These are phyloP conservation scores for Hirtodrosophila trivittata DNA, from an alignment of 2,888 invertebrate species.

Conservation along the genomic window DNA sequence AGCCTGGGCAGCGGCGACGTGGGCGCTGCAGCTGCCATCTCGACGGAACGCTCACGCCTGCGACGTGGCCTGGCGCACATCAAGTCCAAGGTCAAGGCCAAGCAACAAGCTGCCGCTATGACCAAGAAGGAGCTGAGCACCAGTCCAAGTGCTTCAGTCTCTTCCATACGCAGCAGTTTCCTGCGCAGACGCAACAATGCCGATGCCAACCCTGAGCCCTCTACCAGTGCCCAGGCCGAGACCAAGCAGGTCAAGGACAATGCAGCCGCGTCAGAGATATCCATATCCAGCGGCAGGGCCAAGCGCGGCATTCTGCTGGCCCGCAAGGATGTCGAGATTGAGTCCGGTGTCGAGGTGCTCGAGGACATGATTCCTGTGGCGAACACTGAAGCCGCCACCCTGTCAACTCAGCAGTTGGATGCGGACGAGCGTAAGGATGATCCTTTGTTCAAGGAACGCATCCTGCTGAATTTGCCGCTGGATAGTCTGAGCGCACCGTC, in stretches of 20 bases:
- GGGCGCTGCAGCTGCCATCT: conserved; percentile 30
- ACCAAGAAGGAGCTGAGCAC: conserved; percentile 68
- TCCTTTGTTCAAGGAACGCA: conserved; percentile 2
- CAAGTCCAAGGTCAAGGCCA: conserved; percentile 81
- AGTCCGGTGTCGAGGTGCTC: conserved; percentile 83
- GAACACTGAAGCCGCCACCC: background rate
- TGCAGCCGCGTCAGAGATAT: conserved; percentile 32
- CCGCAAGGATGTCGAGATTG: conserved; percentile 82
- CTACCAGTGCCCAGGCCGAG: conserved; percentile 32
- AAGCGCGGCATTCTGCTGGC: conserved; percentile 72
- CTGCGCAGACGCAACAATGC: conserved; percentile 73
- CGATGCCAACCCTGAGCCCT: conserved; percentile 40
- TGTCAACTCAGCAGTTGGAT: accelerated
- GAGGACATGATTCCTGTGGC: conserved; percentile 80
- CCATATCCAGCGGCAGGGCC: conserved; percentile 38
- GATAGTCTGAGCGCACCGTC: conserved; percentile 3
- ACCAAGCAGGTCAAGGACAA: background rate
- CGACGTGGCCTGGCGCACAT: conserved; percentile 81
- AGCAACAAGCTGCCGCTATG: conserved; percentile 58
- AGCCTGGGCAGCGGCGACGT: conserved; percentile 51
- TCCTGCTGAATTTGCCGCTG: conserved; percentile 49
- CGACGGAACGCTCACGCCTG: conserved; percentile 74
- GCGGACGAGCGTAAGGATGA: background rate
- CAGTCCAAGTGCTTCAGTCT: conserved; percentile 21
- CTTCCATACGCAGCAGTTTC: conserved; percentile 68